Conservation (phyloP, 2,888 invertebrate genomes). For the Dolichopus griseipennis region DNA sequence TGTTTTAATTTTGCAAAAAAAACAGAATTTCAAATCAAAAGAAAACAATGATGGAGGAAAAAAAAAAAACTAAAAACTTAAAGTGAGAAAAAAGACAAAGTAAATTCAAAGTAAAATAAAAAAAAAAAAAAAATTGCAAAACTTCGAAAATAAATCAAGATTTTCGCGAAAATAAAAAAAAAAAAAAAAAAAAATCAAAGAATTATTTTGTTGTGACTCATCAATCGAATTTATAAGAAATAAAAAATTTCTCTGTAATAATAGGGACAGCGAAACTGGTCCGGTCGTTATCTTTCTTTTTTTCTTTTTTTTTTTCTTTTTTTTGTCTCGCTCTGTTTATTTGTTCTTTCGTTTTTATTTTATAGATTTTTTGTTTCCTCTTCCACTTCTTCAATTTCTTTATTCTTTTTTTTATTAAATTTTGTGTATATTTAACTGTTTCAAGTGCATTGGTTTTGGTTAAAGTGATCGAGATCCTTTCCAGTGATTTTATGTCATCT, state of each 20-base stretch:
- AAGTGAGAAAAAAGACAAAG: not conserved
- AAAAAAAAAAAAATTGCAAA: not conserved
- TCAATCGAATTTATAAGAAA: not conserved
- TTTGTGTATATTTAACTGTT: too few relatives aligned
- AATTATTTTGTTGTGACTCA: not conserved
- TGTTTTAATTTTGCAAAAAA: not conserved
- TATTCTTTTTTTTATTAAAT: too few relatives aligned
- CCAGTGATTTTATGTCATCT: too few relatives aligned
- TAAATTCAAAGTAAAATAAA: not conserved
- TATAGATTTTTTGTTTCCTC: too few relatives aligned
- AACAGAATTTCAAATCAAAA: not conserved
- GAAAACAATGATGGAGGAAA: too few relatives aligned
- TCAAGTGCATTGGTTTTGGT: too few relatives aligned
- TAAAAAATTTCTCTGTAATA: not conserved
- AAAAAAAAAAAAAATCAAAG: not conserved
- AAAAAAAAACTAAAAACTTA: too few relatives aligned
- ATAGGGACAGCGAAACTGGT: not conserved
- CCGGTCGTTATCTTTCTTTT: not conserved
- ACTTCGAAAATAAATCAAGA: slow-evolving; percentile 3
- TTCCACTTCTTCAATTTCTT: too few relatives aligned
- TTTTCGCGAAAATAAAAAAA: not conserved
- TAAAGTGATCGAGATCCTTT: too few relatives aligned
- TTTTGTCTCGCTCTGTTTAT: too few relatives aligned
- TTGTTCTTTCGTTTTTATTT: too few relatives aligned
- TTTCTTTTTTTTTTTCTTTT: not conserved